Evolutionary conservation across 2,888 invertebrate genomes (phyloP), one percentile per base, ranked within the genome.

Genomic region (Sthenelais limicola): DNA sequence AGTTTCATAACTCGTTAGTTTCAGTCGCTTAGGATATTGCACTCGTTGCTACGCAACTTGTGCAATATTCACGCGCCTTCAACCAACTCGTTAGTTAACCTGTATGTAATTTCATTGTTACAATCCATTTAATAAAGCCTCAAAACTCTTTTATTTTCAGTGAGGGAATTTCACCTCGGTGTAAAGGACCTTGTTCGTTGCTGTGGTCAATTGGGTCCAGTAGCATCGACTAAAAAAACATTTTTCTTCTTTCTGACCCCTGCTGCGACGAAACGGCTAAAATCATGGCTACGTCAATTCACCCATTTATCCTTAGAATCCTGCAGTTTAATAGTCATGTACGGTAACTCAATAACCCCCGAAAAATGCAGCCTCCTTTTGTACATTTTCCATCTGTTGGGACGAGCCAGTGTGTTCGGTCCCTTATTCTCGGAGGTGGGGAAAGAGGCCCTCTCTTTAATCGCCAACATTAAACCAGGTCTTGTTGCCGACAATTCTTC

Each of bases 241-340:
- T 21, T 78, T 15, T 77, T 78, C 58, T 24, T 78, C 38, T 76
- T 76, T 35, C 67, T 78, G 24, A 48, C 74, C 9, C 78, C 78
- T 2, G 66, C 68, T 49, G 74, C 69, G 33, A 58, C 38, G 3
- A 48, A 69, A 21, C 30, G 32, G 1, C 15, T 69, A 3, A 3
- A 35, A 24, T 52, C 56, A 4, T 54, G 72, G 1, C 66, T 76
- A 35, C 30, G 49, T 30, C 18, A 38, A 0, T 26, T 71, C n/a
- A 32, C 33, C 32, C 28, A 51, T 33, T 52, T 72, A 5, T 9
- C 21, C 4, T 68, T 52, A 47, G 30, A 62, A 4, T 15, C 47
- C 51, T 71, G 51, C 30, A 74, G 71, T 66, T 72, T 75, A 47
- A 69, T 79, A 28, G 74, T 69, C 47, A 72, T 79, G 21, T 78